These are phyloP conservation scores for Prunella strophiata DNA, from an alignment of 2,797 vertebrate species.

Conservation along the genomic window DNA sequence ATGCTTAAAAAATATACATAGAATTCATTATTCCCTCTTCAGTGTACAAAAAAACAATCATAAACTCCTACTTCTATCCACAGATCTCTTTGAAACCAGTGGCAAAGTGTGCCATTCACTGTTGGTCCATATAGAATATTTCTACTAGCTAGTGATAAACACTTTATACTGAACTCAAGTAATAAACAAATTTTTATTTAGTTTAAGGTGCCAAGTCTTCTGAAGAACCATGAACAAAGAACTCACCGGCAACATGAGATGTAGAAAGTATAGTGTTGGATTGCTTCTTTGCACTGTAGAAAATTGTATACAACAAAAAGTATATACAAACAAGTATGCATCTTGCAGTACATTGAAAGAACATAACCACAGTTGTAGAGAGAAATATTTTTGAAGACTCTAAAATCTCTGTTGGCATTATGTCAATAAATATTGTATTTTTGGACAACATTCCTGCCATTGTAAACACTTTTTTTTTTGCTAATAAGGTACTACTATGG, in stretches of 20 bases:
- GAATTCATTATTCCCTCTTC: neutral
- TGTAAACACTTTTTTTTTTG: neutral
- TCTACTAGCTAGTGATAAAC: neutral
- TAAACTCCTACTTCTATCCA: neutral
- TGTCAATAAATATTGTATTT: neutral
- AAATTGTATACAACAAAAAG: neutral
- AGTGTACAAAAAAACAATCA: neutral
- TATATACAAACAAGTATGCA: neutral
- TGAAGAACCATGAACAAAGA: neutral
- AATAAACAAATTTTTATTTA: neutral
- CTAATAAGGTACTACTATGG: neutral
- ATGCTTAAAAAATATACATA: neutral
- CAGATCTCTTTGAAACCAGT: neutral
- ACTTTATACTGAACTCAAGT: neutral
- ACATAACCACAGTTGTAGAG: neutral
- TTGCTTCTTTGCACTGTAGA: neutral
- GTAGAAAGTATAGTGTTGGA: neutral
- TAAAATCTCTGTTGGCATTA: neutral
- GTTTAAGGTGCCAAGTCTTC: neutral
- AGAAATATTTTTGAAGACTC: neutral
- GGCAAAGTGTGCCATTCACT: neutral
- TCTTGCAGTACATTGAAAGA: neutral
- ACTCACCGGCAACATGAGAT: neutral
- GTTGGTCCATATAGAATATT: neutral
- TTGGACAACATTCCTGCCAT: neutral